Evolutionary conservation across 2,888 invertebrate species (phyloP).

Genomic region (Zootermopsis nevadensis): DNA sequence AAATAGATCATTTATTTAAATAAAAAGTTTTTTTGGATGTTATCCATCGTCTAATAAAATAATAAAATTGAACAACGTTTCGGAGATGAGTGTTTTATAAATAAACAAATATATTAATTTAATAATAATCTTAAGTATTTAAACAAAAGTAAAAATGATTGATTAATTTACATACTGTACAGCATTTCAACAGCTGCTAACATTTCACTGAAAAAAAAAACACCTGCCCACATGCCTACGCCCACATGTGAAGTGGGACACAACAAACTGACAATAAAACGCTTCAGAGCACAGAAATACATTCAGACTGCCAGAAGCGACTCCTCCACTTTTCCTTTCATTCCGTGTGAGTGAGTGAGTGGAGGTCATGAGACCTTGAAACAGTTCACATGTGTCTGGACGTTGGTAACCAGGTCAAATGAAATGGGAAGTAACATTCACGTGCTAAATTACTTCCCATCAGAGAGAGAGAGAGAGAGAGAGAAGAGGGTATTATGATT

Average conservation of each 20-base stretch:
- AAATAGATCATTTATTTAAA: too few species aligned
- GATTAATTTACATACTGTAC: too few species aligned
- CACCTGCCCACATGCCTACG: neutral
- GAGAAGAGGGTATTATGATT: neutral
- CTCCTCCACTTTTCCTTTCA: constrained; percentile 1
- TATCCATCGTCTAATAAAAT: too few species aligned
- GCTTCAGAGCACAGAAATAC: neutral
- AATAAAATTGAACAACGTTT: too few species aligned
- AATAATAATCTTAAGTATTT: too few species aligned
- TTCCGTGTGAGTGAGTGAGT: neutral
- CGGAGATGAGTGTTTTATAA: too few species aligned
- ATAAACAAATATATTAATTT: too few species aligned
- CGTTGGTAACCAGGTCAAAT: neutral
- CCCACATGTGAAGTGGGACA: constrained; percentile 3
- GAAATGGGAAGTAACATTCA: neutral
- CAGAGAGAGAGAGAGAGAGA: neutral
- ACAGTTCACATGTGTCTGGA: constrained; percentile 20
- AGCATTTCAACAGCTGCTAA: too few species aligned
- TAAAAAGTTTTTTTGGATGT: too few species aligned
- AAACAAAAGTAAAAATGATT: too few species aligned
- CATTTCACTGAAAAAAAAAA: neutral
- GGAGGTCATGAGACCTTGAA: constrained; percentile 20
- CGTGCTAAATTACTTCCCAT: neutral
- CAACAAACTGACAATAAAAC: neutral
- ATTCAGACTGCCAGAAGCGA: neutral